Conservation (phyloP, 2,113 vertebrate species). For the Mastomys coucha region DNA sequence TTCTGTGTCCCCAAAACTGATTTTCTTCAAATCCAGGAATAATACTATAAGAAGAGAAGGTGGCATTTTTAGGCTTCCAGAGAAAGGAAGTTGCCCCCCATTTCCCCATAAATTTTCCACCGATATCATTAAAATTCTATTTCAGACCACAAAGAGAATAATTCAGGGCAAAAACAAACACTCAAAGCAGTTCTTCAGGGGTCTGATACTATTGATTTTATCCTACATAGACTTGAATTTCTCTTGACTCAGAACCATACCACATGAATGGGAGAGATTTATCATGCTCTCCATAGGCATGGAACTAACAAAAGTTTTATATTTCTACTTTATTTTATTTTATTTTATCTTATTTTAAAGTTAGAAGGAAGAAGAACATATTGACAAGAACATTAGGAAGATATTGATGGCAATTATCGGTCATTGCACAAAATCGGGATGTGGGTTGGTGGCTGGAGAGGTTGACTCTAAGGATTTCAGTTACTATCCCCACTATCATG, state of each 20-base stretch:
- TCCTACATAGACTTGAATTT: background rate
- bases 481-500: background rate
- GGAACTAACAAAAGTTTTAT: slow-evolving; percentile 23
- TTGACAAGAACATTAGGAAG: slow-evolving; percentile 31
- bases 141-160: background rate
- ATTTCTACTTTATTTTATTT: background rate
- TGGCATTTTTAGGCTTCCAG: slow-evolving; percentile 11
- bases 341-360: background rate
- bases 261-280: background rate
- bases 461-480: background rate
- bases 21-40: slow-evolving; percentile 11
- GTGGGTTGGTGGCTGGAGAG: background rate
- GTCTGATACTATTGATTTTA: background rate
- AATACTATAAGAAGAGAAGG: background rate
- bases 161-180: background rate
- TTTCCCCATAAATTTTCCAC: slow-evolving; percentile 11
- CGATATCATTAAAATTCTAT: background rate
- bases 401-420: slow-evolving; percentile 52
- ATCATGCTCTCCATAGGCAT: background rate
- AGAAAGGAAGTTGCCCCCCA: background rate
- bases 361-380: slow-evolving; percentile 34
- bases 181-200: background rate
- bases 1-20: background rate
- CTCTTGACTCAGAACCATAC: background rate
- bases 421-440: slow-evolving; percentile 20